Evolutionary conservation across 2,113 vertebrate genomes (phyloP).

Genomic region (Malurus cyaneus): DNA sequence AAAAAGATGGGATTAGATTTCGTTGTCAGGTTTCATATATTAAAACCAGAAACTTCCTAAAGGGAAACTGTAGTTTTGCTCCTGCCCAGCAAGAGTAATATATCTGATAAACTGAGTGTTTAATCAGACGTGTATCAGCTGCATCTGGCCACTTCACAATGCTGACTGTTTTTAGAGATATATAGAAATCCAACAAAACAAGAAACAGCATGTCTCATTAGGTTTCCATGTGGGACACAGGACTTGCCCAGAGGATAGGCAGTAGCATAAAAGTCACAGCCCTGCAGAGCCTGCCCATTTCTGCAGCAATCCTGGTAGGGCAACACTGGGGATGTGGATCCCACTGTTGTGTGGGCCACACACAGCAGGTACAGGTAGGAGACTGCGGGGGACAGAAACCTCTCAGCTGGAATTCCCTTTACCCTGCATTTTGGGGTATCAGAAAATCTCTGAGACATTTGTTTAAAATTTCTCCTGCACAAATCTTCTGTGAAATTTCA

Average conservation of each 20-base stretch:
- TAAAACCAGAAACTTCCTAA: neutral
- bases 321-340: fast-evolving
- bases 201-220: neutral
- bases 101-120: neutral
- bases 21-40: neutral
- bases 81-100: neutral
- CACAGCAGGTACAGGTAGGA: neutral
- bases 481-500: neutral
- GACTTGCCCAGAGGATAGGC: neutral
- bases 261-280: neutral
- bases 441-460: neutral
- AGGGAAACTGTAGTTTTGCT: neutral
- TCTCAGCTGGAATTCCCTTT: neutral
- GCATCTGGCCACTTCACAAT: neutral
- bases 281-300: neutral
- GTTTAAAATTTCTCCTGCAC: neutral
- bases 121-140: fast-evolving
- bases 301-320: neutral
- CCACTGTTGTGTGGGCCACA: neutral
- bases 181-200: neutral
- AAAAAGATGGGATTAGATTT: neutral
- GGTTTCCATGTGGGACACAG: fast-evolving
- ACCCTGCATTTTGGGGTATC: neutral
- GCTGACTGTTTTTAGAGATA: neutral
- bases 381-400: neutral